phyloP scores from a whole-genome alignment of 2,888 invertebrate species.

The Drosophila infuscata region DNA sequence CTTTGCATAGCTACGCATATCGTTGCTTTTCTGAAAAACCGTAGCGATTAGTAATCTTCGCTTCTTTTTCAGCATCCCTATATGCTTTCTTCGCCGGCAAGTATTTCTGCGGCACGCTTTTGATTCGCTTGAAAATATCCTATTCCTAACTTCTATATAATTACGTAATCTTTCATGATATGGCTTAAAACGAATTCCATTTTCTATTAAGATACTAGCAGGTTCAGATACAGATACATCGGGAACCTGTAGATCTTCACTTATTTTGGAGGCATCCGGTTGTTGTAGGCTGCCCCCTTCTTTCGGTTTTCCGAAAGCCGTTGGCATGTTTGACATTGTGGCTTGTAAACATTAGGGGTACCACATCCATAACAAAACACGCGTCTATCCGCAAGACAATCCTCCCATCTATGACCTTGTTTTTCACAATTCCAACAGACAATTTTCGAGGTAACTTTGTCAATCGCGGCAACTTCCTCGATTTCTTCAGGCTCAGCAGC shows the following conservation, averaged over 20 bases:
- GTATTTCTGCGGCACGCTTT: background rate
- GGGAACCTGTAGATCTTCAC: background rate
- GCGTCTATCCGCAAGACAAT: background rate
- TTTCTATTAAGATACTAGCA: no score
- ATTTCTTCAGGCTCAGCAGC: background rate
- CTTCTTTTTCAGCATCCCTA: background rate
- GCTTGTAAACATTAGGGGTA: background rate
- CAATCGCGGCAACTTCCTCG: no score
- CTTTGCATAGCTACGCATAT: background rate
- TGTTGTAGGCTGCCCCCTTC: background rate
- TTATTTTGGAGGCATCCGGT: background rate
- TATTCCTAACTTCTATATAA: no score
- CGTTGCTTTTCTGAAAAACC: background rate
- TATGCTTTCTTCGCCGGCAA: background rate
- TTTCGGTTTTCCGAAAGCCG: background rate
- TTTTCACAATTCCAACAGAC: background rate
- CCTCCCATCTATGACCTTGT: background rate
- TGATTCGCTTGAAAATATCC: no score
- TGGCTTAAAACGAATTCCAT: no score
- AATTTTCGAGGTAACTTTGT: background rate
- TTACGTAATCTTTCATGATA: no score
- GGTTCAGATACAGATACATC: no score
- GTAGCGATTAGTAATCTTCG: background rate
- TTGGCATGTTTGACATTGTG: background rate
- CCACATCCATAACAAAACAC: background rate